phyloP scores from a whole-genome alignment of 2,888 invertebrate species.

The Colletes collaris region DNA sequence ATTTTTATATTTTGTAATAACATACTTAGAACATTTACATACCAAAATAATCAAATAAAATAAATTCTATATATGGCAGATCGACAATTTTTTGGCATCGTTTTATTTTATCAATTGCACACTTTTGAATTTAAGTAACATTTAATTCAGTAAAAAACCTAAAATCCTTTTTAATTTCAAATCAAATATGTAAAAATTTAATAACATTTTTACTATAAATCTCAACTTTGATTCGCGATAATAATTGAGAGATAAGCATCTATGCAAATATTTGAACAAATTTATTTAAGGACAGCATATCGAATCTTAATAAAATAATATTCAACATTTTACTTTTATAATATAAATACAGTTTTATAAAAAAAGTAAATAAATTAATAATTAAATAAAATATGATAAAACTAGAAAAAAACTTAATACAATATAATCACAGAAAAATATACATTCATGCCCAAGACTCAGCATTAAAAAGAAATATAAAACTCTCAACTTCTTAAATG shows the following conservation, averaged over 20 bases:
- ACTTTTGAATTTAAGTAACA: slow-evolving; percentile 8
- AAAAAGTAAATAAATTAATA: neutral
- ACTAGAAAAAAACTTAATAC: slow-evolving; percentile 4
- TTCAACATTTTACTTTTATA: neutral
- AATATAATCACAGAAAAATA: neutral
- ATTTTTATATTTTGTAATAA: slow-evolving; percentile 30
- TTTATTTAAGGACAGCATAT: slow-evolving; percentile 8
- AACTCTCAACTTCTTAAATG: neutral
- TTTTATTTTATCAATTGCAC: slow-evolving; percentile 25
- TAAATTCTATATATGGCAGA: slow-evolving; percentile 19
- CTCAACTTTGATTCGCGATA: neutral
- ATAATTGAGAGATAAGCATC: neutral
- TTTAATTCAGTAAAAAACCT: too few species aligned
- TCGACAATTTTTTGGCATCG: slow-evolving; percentile 37
- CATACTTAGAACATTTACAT: slow-evolving; percentile 40
- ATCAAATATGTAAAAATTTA: slow-evolving; percentile 25
- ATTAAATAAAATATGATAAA: neutral
- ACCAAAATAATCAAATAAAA: slow-evolving; percentile 30
- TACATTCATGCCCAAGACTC: slow-evolving; percentile 34
- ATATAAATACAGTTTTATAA: neutral
- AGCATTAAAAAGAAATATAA: slow-evolving; percentile 19
- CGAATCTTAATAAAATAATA: slow-evolving; percentile 4
- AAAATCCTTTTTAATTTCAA: neutral
- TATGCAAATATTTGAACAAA: slow-evolving; percentile 7
- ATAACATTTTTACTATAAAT: slow-evolving; percentile 16